phyloP scores from a whole-genome alignment of 2,113 vertebrate genomes.

The Bolborhynchus lineola region DNA sequence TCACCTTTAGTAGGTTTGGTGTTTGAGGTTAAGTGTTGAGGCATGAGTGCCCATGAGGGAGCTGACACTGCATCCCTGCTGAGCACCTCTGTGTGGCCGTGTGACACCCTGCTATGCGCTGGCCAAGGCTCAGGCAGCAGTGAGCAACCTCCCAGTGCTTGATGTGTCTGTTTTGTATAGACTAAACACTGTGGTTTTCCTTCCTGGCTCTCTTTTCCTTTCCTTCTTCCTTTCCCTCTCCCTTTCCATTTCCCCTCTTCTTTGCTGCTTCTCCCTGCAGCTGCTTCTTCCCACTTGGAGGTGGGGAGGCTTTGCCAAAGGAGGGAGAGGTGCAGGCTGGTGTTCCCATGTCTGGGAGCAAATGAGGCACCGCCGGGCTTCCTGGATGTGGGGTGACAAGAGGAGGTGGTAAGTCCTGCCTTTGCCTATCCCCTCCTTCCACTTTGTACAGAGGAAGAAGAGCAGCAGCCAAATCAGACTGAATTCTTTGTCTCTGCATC shows the following conservation, averaged over 20 bases:
- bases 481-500: background rate
- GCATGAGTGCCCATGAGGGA: background rate
- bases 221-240: rapidly evolving
- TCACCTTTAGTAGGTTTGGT: background rate
- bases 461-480: background rate
- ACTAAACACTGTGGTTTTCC: background rate
- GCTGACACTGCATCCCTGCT: rapidly evolving
- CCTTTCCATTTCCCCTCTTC: background rate
- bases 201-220: background rate
- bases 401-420: background rate
- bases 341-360: background rate
- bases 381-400: background rate
- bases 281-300: rapidly evolving
- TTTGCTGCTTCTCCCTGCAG: background rate
- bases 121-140: background rate
- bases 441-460: background rate
- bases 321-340: background rate
- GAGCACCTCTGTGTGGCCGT: rapidly evolving
- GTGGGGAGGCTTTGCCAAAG: background rate
- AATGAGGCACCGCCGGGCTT: background rate
- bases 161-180: background rate
- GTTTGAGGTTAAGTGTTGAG: background rate
- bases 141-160: rapidly evolving
- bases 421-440: background rate
- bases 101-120: background rate